Evolutionary conservation across 1,140 invertebrate genomes (phyloP).

Genomic region (Oryzaephilus surinamensis): DNA sequence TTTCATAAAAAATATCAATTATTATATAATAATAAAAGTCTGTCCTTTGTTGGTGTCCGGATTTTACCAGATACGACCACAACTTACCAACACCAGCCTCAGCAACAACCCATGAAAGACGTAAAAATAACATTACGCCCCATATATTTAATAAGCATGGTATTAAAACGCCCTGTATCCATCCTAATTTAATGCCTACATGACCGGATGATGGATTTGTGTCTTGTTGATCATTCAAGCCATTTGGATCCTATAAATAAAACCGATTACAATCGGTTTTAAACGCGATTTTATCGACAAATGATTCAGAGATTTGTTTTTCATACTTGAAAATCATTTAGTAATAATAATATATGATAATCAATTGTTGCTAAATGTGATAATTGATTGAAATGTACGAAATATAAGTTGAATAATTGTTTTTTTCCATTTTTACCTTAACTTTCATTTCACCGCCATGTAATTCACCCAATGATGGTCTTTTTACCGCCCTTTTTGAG

Average conservation of each 20-base stretch:
- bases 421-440: too few species aligned
- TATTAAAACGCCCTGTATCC: constrained; percentile 75
- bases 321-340: neutral
- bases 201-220: constrained; percentile 24
- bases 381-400: too few species aligned
- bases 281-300: neutral
- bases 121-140: constrained; percentile 79
- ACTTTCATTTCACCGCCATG: constrained; percentile 46
- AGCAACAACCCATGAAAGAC: constrained; percentile 76
- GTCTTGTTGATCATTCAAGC: constrained; percentile 33
- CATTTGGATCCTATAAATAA: constrained; percentile 17
- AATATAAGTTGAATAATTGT: too few species aligned
- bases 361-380: too few species aligned
- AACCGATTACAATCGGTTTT: neutral
- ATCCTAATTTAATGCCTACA: constrained; percentile 64
- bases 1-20: too few species aligned
- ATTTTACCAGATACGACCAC: neutral
- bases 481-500: constrained; percentile 55
- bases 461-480: constrained; percentile 62
- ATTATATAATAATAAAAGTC: too few species aligned
- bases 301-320: neutral
- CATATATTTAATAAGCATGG: constrained; percentile 78
- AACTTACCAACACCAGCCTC: constrained; percentile 62
- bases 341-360: too few species aligned
- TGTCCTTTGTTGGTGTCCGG: too few species aligned